These are phyloP conservation scores for Dromius quadrimaculatus DNA, from an alignment of 2,888 invertebrate genomes.

Conservation along the genomic window DNA sequence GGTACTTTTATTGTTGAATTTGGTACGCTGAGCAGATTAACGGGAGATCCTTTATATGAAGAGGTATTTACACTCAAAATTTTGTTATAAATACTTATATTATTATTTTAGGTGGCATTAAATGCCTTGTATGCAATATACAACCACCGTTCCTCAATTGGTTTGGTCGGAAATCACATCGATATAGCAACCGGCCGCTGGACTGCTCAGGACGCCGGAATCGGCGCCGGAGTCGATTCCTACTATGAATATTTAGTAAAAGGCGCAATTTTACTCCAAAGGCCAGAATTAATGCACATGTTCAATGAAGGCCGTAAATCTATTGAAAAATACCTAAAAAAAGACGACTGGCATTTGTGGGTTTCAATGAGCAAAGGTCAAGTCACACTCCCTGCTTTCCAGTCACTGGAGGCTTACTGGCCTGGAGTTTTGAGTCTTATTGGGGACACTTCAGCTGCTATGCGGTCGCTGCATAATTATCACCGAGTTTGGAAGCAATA, in stretches of 20 bases:
- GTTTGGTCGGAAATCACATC: conserved; percentile 96
- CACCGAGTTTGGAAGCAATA: conserved; percentile 97
- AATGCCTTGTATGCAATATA: conserved; percentile 92
- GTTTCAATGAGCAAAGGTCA: conserved; percentile 98
- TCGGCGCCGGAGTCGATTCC: conserved; percentile 96
- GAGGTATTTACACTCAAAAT: conserved; percentile 72
- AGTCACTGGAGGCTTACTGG: conserved; percentile 98
- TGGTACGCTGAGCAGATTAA: conserved; percentile 91
- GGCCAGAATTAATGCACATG: conserved; percentile 91
- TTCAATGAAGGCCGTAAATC: conserved; percentile 83
- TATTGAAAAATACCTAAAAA: conserved; percentile 88
- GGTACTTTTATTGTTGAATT: conserved; percentile 98
- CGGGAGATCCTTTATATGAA: conserved; percentile 95
- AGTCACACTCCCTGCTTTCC: conserved; percentile 97
- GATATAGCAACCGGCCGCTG: conserved; percentile 94
- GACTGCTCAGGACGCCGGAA: conserved; percentile 98
- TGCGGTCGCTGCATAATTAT: conserved; percentile 95
- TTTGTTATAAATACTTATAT: background rate
- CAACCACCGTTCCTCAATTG: conserved; percentile 86
- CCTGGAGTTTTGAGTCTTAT: conserved; percentile 92
- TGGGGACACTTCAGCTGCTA: conserved; percentile 89
- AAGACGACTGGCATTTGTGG: conserved; percentile 99
- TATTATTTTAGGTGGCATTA: conserved; percentile 78
- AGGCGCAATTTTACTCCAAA: conserved; percentile 90
- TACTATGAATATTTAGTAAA: conserved; percentile 99